A percentile compares a stretch with the other conserved stretches of the same genome.
Evolutionary conservation across 1,140 invertebrate genomes (phyloP).

Genomic region (Neodiprion fabricii): DNA sequence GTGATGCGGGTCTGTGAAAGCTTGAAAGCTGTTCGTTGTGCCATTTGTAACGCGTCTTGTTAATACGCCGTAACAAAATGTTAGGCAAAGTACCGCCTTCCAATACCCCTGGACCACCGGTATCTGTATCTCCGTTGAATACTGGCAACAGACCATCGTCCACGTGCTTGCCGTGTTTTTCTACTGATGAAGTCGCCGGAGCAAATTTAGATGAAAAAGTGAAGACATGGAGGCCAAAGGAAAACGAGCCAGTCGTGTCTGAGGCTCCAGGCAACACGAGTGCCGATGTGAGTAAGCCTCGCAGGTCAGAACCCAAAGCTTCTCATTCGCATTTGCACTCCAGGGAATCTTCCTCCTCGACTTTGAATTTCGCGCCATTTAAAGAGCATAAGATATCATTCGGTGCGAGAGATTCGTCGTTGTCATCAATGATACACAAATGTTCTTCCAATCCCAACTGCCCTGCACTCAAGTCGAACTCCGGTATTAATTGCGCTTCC

Average conservation of each 20-base stretch:
- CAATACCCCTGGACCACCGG: slow-evolving; percentile 43
- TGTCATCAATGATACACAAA: slow-evolving; percentile 31
- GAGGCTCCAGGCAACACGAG: slow-evolving; percentile 33
- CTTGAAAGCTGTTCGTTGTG: neutral
- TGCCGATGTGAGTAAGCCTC: slow-evolving; percentile 30
- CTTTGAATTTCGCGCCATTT: slow-evolving; percentile 27
- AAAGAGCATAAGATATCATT: slow-evolving; percentile 20
- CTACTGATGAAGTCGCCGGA: slow-evolving; percentile 34
- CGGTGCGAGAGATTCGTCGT: slow-evolving; percentile 10
- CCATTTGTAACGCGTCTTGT: neutral
- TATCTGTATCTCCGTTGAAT: slow-evolving; percentile 21
- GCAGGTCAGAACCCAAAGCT: slow-evolving; percentile 37
- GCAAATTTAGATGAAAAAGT: slow-evolving; percentile 33
- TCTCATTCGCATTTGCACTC: slow-evolving; percentile 14
- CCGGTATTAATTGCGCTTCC: slow-evolving; percentile 31
- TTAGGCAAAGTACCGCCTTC: slow-evolving; percentile 53
- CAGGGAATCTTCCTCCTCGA: slow-evolving; percentile 25
- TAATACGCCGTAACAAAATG: slow-evolving; percentile 34
- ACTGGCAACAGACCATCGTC: slow-evolving; percentile 23
- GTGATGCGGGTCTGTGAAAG: slow-evolving; percentile 9
- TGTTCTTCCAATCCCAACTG: slow-evolving; percentile 38
- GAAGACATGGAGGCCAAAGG: slow-evolving; percentile 39
- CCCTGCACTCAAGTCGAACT: slow-evolving; percentile 25
- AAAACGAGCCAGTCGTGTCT: slow-evolving; percentile 30
- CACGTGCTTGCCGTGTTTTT: slow-evolving; percentile 45